phyloP scores from a whole-genome alignment of 2,888 invertebrate species.

The Idaea biselata region DNA sequence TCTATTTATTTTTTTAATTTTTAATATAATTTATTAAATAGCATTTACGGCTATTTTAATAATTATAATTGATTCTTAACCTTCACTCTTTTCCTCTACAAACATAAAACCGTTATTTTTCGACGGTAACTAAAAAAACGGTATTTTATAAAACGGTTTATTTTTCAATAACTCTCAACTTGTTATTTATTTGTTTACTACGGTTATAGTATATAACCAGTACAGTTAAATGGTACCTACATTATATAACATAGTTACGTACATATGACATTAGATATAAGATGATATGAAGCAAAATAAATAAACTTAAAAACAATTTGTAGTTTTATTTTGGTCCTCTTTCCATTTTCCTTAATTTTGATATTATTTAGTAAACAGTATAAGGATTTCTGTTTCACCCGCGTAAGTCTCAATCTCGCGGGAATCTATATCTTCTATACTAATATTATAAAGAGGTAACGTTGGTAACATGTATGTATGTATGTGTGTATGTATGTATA shows the following conservation, averaged over 20 bases:
- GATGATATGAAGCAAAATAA: constrained; percentile 36
- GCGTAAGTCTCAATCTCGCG: too few relatives aligned
- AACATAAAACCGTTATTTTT: background rate
- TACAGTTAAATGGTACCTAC: background rate
- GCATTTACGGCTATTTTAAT: background rate
- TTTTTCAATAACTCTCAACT: background rate
- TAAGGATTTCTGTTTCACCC: too few relatives aligned
- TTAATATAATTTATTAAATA: background rate
- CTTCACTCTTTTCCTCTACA: background rate
- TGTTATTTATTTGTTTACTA: background rate
- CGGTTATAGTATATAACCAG: too few relatives aligned
- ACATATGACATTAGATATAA: constrained; percentile 35
- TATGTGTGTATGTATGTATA: too few relatives aligned
- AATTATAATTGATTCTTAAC: background rate
- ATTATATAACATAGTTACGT: constrained; percentile 8
- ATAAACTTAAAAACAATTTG: constrained; percentile 22
- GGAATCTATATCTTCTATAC: too few relatives aligned
- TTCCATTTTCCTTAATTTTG: background rate
- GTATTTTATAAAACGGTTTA: background rate
- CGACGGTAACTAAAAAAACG: background rate
- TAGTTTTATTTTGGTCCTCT: constrained; percentile 3
- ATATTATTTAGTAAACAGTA: too few relatives aligned
- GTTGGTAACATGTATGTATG: too few relatives aligned
- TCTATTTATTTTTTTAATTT: background rate
- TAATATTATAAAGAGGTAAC: too few relatives aligned